Conservation (phyloP, 2,113 vertebrate genomes). For the Ptychochromis oligacanthus region DNA sequence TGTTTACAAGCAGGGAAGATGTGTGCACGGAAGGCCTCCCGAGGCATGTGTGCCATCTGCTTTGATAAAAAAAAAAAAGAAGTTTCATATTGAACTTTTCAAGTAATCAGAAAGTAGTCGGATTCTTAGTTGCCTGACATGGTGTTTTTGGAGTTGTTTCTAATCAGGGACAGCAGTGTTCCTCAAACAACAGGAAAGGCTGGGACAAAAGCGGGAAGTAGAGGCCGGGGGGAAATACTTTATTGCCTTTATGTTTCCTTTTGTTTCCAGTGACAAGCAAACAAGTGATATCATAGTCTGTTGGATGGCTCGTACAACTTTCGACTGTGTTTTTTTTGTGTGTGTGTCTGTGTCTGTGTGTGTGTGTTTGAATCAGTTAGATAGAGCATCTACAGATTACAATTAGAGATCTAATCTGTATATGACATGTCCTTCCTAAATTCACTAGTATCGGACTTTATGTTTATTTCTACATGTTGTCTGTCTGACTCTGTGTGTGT, state of each 20-base stretch:
- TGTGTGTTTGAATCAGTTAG: neutral
- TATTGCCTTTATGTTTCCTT: conserved; percentile 27
- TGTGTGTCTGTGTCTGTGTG: neutral
- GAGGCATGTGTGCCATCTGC: conserved; percentile 23
- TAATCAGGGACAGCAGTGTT: conserved; percentile 9
- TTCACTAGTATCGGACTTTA: neutral
- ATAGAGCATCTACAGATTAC: too few relatives aligned
- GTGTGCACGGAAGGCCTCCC: conserved; percentile 5
- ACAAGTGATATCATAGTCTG: neutral
- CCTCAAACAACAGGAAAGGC: conserved; percentile 56
- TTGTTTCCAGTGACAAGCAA: conserved; percentile 2
- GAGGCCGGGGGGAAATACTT: conserved; percentile 3
- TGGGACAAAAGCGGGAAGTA: conserved; percentile 51
- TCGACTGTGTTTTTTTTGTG: neutral
- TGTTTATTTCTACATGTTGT: neutral
- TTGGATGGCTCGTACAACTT: neutral
- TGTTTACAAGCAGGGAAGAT: conserved; percentile 27
- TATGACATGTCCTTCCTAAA: neutral
- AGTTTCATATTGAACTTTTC: conserved; percentile 1
- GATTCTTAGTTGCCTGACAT: neutral
- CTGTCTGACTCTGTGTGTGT: neutral
- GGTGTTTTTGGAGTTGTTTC: neutral
- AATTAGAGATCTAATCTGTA: too few relatives aligned
- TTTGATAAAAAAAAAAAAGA: neutral
- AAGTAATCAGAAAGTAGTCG: neutral